Evolutionary conservation across 2,113 vertebrate genomes (phyloP).

Genomic region (Nannobrachium achirus): DNA sequence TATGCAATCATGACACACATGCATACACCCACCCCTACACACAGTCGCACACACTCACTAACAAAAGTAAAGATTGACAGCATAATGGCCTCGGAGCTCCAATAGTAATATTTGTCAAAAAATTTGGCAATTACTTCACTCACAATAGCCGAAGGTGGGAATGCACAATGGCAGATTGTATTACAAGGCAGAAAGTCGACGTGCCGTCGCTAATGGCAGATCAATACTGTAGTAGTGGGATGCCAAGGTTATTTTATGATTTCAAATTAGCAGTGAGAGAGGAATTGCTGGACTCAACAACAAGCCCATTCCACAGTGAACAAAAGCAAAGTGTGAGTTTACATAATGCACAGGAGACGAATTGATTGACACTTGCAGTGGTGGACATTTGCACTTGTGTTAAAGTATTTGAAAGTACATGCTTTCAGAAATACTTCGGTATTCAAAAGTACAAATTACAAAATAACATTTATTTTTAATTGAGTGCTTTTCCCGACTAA

Average conservation of each 20-base stretch:
- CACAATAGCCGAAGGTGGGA: constrained; percentile 30
- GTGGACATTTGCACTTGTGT: too few relatives aligned
- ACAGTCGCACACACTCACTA: not conserved
- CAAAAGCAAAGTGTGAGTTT: not conserved
- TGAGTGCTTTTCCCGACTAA: too few relatives aligned
- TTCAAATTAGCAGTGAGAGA: constrained; percentile 55
- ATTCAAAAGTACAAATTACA: too few relatives aligned
- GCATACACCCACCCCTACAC: too few relatives aligned
- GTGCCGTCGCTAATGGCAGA: constrained; percentile 63
- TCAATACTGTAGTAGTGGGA: constrained; percentile 61
- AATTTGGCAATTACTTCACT: constrained; percentile 46
- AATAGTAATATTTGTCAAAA: constrained; percentile 19
- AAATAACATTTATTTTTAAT: too few relatives aligned
- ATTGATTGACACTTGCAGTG: too few relatives aligned
- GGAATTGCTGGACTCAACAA: constrained; percentile 43
- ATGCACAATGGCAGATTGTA: constrained; percentile 49
- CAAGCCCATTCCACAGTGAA: constrained; percentile 17
- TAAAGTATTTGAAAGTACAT: too few relatives aligned
- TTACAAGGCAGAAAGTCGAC: constrained; percentile 47
- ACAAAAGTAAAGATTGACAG: constrained; percentile 22
- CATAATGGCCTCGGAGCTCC: constrained; percentile 16
- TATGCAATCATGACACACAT: not conserved
- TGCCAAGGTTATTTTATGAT: constrained; percentile 52
- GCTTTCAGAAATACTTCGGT: too few relatives aligned
- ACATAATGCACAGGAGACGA: not conserved